These are phyloP conservation scores for Dunckerocampus dactyliophorus DNA, from an alignment of 2,113 vertebrate species.

Conservation along the genomic window DNA sequence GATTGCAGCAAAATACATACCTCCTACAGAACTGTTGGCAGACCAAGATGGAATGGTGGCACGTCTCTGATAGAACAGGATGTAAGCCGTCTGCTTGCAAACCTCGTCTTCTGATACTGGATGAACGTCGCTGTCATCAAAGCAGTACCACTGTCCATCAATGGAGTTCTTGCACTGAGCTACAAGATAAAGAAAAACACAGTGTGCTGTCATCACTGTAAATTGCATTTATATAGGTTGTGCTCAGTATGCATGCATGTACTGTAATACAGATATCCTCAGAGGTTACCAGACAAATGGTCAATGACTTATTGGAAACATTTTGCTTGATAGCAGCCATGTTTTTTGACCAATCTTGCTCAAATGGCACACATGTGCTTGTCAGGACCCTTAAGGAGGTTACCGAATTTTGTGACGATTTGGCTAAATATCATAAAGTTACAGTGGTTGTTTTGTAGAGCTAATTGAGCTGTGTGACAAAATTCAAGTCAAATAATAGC, in stretches of 20 bases:
- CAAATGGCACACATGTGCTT: no score
- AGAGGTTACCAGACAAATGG: no score
- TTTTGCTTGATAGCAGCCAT: no score
- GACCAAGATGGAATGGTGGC: slow-evolving; percentile 94
- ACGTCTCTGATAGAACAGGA: slow-evolving; percentile 94
- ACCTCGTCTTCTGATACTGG: slow-evolving; percentile 87
- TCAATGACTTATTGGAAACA: no score
- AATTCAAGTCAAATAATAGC: not conserved
- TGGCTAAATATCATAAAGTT: no score
- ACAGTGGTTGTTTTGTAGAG: no score
- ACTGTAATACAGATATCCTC: no score
- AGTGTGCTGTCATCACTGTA: not conserved
- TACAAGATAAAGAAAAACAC: slow-evolving; percentile 40
- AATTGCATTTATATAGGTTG: not conserved
- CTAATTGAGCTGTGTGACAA: not conserved
- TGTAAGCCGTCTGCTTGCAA: slow-evolving; percentile 92
- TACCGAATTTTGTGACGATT: no score
- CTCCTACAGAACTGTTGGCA: slow-evolving; percentile 96
- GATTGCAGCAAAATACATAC: slow-evolving; percentile 53
- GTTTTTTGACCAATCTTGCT: no score
- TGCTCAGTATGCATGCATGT: no score
- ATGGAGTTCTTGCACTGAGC: slow-evolving; percentile 98
- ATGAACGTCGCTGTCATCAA: slow-evolving; percentile 94
- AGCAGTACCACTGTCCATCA: slow-evolving; percentile 98
- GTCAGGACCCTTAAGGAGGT: no score